These are phyloP conservation scores for Laticauda laticaudata DNA, from an alignment of 2,113 vertebrate species.

Conservation along the genomic window DNA sequence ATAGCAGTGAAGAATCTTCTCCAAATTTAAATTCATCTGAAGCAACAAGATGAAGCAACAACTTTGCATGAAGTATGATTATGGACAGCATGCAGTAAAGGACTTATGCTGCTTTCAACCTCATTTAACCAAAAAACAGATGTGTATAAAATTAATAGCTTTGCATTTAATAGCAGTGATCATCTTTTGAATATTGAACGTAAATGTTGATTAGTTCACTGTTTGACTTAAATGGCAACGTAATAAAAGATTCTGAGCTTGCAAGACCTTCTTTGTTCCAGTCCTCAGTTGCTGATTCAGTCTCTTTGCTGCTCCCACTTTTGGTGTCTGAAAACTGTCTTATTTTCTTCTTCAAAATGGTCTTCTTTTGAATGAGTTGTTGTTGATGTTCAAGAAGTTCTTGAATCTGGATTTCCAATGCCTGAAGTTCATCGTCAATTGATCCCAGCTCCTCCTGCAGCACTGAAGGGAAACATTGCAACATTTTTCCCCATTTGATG, in stretches of 20 bases:
- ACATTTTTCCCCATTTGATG: not conserved
- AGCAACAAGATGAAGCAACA: not conserved
- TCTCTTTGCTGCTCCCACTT: constrained; percentile 62
- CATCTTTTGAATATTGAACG: not conserved
- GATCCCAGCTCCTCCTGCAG: constrained; percentile 80
- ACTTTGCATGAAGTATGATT: not conserved
- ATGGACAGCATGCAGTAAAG: not conserved
- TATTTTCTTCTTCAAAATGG: constrained; percentile 72
- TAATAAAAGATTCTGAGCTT: constrained; percentile 1
- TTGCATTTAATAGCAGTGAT: not conserved
- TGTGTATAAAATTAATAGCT: not conserved
- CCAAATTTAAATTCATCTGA: not conserved
- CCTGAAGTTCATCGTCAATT: constrained; percentile 81
- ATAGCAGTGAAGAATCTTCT: not conserved
- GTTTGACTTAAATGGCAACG: not conserved
- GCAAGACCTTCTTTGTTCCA: constrained; percentile 83
- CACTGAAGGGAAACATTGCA: constrained; percentile 60
- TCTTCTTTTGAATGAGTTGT: constrained; percentile 78
- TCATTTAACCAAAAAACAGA: not conserved
- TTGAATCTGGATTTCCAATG: constrained; percentile 84
- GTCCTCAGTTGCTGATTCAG: constrained; percentile 52
- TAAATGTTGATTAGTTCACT: not conserved
- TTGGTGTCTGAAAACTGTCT: constrained; percentile 69
- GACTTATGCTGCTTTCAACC: not conserved
- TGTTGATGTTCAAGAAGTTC: constrained; percentile 85